These are phyloP conservation scores for Yponomeuta cagnagella DNA, from an alignment of 2,888 invertebrate genomes.

Conservation along the genomic window DNA sequence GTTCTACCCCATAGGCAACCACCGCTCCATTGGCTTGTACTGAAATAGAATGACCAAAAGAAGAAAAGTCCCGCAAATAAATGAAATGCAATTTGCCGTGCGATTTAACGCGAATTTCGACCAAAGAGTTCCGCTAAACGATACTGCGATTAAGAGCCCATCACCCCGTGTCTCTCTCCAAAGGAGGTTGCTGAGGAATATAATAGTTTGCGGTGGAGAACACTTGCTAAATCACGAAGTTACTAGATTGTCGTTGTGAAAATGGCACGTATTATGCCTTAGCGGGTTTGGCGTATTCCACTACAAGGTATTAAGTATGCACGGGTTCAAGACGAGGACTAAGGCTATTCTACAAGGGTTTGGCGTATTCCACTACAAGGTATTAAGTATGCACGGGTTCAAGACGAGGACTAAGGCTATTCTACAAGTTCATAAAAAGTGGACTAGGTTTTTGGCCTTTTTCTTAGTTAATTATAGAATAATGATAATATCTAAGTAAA, in stretches of 20 bases:
- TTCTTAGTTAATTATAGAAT: too few species aligned
- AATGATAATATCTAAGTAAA: too few species aligned
- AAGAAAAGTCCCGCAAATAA: neutral
- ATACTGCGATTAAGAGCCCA: neutral
- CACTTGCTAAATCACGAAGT: neutral
- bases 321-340: too few species aligned
- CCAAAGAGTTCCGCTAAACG: neutral
- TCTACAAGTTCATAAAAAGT: too few species aligned
- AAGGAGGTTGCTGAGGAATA: neutral
- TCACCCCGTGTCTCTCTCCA: neutral
- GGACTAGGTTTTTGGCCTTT: too few species aligned
- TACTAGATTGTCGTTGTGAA: neutral
- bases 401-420: too few species aligned
- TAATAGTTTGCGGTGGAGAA: neutral
- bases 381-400: neutral
- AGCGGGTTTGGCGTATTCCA: neutral
- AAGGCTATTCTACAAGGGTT: neutral
- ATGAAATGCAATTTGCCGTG: neutral
- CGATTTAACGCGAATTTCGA: neutral
- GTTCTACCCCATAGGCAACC: too few species aligned
- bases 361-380: neutral
- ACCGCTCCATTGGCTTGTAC: too few species aligned
- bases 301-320: neutral
- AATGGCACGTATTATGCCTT: neutral
- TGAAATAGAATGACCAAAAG: too few species aligned